Evolutionary conservation across 2,113 vertebrate species (phyloP).

Genomic region (Desmodus rotundus): DNA sequence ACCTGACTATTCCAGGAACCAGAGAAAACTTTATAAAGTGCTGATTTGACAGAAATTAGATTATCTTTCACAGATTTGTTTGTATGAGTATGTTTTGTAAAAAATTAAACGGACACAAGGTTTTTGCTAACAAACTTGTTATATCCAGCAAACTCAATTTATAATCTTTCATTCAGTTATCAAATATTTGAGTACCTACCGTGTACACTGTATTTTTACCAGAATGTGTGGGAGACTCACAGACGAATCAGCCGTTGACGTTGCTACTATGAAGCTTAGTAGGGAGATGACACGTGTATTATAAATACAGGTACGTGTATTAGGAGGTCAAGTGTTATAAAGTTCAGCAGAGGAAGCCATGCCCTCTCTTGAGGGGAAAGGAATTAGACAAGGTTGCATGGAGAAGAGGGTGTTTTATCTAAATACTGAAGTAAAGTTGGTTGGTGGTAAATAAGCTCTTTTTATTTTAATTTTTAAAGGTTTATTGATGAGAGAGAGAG

Average conservation of each 20-base stretch:
- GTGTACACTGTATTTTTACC: background rate
- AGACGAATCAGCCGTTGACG: background rate
- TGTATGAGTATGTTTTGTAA: background rate
- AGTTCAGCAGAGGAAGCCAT: background rate
- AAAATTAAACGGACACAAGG: background rate
- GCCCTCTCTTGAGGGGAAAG: background rate
- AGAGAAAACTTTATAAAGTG: background rate
- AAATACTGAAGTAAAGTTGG: background rate
- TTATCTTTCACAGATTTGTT: background rate
- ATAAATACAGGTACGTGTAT: background rate
- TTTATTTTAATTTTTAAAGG: background rate
- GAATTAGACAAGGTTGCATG: background rate
- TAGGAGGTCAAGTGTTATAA: background rate
- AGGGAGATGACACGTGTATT: background rate
- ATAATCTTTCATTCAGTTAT: background rate
- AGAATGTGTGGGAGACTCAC: background rate
- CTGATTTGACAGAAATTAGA: background rate
- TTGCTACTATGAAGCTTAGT: background rate
- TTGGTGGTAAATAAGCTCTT: background rate
- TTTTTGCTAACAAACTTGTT: background rate
- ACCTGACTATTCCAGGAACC: background rate
- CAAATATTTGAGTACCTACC: background rate
- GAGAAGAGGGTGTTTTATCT: background rate
- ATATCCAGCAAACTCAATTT: background rate
- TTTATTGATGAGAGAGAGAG: background rate